Conservation (phyloP, 1,140 invertebrate species). For the Drosophila equinoxialis region DNA sequence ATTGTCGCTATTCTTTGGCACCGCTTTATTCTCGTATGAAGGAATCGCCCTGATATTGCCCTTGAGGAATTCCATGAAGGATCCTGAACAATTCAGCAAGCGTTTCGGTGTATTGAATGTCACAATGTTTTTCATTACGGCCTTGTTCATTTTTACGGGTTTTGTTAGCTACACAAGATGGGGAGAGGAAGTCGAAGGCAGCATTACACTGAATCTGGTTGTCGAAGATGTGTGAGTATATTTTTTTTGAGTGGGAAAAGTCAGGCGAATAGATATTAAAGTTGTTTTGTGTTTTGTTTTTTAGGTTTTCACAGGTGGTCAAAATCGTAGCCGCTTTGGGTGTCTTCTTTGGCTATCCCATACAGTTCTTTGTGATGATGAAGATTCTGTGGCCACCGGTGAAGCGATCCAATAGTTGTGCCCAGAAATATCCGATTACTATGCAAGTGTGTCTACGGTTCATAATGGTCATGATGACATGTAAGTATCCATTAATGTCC, state of each 20-base stretch:
- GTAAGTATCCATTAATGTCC: conserved; percentile 85
- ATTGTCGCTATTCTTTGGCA: conserved; percentile 89
- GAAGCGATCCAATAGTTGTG: conserved; percentile 83
- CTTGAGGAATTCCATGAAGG: conserved; percentile 94
- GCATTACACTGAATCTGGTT: conserved; percentile 87
- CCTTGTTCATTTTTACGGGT: conserved; percentile 89
- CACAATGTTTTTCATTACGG: conserved; percentile 89
- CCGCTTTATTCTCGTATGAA: conserved; percentile 91
- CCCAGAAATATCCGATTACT: conserved; percentile 83
- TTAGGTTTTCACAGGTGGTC: conserved; percentile 85
- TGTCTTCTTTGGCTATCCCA: conserved; percentile 91
- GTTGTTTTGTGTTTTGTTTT: conserved; percentile 6
- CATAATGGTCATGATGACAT: conserved; percentile 88
- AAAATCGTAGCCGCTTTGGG: conserved; percentile 89
- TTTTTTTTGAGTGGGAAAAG: too few species aligned
- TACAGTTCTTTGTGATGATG: conserved; percentile 94
- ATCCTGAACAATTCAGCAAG: conserved; percentile 89
- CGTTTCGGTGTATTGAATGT: conserved; percentile 92
- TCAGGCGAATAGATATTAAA: background rate
- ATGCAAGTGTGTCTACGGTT: conserved; percentile 69
- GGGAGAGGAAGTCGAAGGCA: conserved; percentile 86
- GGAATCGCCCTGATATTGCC: conserved; percentile 92
- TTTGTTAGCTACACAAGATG: conserved; percentile 90
- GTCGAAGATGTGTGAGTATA: conserved; percentile 76
- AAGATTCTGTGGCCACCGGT: conserved; percentile 86